Evolutionary conservation across 2,113 vertebrate genomes (phyloP), one percentile per base, ranked within the genome.

Genomic region (Nycticebus coucang): DNA sequence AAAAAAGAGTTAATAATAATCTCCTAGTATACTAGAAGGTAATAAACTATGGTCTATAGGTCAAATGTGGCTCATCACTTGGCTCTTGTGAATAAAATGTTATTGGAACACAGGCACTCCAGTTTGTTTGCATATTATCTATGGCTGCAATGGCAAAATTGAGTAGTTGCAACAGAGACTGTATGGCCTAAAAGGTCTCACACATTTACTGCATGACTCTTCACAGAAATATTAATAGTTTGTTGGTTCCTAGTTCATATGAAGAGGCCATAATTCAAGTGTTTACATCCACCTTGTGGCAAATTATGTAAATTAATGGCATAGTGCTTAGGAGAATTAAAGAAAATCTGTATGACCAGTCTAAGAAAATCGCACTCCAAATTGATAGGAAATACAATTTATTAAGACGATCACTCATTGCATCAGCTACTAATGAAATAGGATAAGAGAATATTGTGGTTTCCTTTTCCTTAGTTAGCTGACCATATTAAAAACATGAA

Each of bases 11-110:
- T 89, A 50, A 50, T 50, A 50, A 50, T 50, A 50, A 50, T 50
- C 45, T 50, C 3, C 13, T 92, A 35, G 87, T 89, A 74, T 82
- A 59, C 19, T 74, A 82, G 21, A 2, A 13, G 24, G 66, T 89
- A 68, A 45, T 9, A 92, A 95, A 78, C 57, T 84, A 87, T 55
- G 53, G 66, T 35, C 37, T 22, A 57, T n/a, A 53, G 77, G 59
- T n/a, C 41, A 83, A 89, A 95, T 75, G 66, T 75, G 14, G 24
- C 45, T 55, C 5, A 26, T 33, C 21, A 37, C 17, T 17, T 77
- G 55, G 55, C 57, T 92, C 87, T 83, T 53, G 30, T 72, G 90
- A 90, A 69, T 87, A 60, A 86, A 93, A 12, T 28, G 12, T 90
- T 95, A 69, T 3, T 71, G 57, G 37, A 86, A 69, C 37, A 88